phyloP scores from a whole-genome alignment of 2,888 invertebrate species.

The Tetranychus piercei region DNA sequence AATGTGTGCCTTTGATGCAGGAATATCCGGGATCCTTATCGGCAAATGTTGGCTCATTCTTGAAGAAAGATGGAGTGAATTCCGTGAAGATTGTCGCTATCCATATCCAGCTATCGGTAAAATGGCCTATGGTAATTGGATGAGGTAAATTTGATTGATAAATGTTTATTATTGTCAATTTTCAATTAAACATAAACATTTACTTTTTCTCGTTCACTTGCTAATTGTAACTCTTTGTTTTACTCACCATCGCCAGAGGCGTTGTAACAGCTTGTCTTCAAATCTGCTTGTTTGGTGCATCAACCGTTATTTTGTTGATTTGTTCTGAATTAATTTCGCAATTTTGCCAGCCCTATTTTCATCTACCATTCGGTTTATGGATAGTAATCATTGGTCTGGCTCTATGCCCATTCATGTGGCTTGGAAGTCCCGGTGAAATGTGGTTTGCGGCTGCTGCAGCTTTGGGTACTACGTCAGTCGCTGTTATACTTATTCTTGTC shows the following conservation, averaged over 20 bases:
- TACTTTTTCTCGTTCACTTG: neutral
- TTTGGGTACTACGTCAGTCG: constrained; percentile 42
- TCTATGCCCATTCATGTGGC: constrained; percentile 63
- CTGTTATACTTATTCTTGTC: constrained; percentile 44
- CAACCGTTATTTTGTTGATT: constrained; percentile 16
- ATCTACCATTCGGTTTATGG: constrained; percentile 61
- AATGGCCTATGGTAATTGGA: constrained; percentile 46
- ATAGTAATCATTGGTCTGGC: constrained; percentile 52
- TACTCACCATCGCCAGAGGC: neutral
- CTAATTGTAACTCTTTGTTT: neutral
- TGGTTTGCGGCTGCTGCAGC: constrained; percentile 53
- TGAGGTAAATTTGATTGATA: neutral
- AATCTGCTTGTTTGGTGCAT: constrained; percentile 14
- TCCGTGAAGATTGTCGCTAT: constrained; percentile 42
- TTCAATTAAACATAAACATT: neutral
- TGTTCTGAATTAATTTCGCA: neutral
- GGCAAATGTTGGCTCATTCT: constrained; percentile 57
- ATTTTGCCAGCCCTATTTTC: neutral
- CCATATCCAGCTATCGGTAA: constrained; percentile 70
- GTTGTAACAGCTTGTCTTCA: constrained; percentile 15
- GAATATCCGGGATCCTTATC: neutral
- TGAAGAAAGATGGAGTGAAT: constrained; percentile 45
- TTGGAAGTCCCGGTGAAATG: constrained; percentile 78
- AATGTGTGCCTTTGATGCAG: neutral
- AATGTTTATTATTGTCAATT: neutral